Conservation (phyloP, 2,888 invertebrate genomes). For the Helicoverpa assulta region DNA sequence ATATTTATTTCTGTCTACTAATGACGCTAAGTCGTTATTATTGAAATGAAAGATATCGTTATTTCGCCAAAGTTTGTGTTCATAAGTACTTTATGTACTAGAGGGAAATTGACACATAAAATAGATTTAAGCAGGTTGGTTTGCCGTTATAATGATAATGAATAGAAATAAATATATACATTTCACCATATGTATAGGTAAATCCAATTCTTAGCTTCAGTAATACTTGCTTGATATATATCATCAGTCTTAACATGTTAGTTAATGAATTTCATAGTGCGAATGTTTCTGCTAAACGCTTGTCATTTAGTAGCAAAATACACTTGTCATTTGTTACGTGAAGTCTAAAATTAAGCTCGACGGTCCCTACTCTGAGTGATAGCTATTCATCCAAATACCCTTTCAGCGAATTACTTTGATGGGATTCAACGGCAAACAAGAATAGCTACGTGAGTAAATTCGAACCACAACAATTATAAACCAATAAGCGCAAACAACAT, state of each 20-base stretch:
- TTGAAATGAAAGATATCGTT: constrained; percentile 30
- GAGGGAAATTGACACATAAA: background rate
- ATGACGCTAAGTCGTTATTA: constrained; percentile 38
- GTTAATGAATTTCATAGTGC: constrained; percentile 36
- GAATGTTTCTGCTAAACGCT: constrained; percentile 40
- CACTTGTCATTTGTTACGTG: constrained; percentile 48
- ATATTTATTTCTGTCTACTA: constrained; percentile 57
- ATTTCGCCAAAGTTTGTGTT: constrained; percentile 5
- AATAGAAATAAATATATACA: no score
- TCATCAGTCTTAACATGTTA: constrained; percentile 33
- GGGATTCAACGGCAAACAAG: constrained; percentile 40
- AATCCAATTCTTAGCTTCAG: no score
- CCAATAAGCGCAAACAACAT: constrained; percentile 3
- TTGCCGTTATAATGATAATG: no score
- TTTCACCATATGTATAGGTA: no score
- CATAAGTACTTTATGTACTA: background rate
- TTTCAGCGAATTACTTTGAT: constrained; percentile 60
- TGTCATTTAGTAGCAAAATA: constrained; percentile 47
- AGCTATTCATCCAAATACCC: constrained; percentile 55
- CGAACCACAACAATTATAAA: constrained; percentile 15
- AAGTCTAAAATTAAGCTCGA: constrained; percentile 56
- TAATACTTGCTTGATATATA: background rate
- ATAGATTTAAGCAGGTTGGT: no score
- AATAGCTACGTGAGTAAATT: constrained; percentile 38
- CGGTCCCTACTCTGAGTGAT: constrained; percentile 47